Conservation (phyloP, 2,113 vertebrate species). For the Toxostoma redivivum region DNA sequence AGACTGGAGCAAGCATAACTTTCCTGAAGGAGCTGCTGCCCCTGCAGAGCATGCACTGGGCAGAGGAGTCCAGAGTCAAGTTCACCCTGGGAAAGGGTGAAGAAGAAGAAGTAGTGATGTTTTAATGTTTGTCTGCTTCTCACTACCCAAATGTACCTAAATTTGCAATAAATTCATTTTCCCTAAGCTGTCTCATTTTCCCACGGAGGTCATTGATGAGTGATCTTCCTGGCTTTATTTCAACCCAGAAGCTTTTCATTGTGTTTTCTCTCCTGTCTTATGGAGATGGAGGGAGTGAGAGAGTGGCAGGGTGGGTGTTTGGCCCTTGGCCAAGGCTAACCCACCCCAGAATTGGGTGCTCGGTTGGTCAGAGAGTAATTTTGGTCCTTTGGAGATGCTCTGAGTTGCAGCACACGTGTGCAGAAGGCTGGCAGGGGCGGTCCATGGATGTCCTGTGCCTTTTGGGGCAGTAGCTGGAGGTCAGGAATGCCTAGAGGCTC, state of each 20-base stretch:
- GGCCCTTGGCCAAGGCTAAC: not conserved
- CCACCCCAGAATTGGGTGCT: not conserved
- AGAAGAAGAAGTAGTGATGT: not conserved
- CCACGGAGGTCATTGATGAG: not conserved
- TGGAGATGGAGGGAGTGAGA: not conserved
- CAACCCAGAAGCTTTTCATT: not conserved
- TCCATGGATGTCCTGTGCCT: rapidly evolving
- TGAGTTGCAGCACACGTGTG: rapidly evolving
- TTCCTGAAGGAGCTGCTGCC: not conserved
- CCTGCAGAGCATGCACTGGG: rapidly evolving
- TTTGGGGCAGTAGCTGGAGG: not conserved
- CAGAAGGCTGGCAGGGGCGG: not conserved
- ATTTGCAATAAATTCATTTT: not conserved
- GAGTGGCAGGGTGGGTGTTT: not conserved
- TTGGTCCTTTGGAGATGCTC: not conserved
- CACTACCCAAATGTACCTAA: not conserved
- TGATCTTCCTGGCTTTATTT: not conserved
- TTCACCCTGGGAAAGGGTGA: not conserved
- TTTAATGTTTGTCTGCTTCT: not conserved
- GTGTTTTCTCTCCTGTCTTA: not conserved
- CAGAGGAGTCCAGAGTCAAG: not conserved
- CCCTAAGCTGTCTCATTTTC: not conserved
- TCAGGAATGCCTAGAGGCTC: not conserved
- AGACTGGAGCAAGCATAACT: rapidly evolving
- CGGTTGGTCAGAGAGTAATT: not conserved